A percentile compares a stretch with the other conserved stretches of the same genome.
Evolutionary conservation across 2,113 vertebrate species (phyloP).

Genomic region (Apeltes quadracus): DNA sequence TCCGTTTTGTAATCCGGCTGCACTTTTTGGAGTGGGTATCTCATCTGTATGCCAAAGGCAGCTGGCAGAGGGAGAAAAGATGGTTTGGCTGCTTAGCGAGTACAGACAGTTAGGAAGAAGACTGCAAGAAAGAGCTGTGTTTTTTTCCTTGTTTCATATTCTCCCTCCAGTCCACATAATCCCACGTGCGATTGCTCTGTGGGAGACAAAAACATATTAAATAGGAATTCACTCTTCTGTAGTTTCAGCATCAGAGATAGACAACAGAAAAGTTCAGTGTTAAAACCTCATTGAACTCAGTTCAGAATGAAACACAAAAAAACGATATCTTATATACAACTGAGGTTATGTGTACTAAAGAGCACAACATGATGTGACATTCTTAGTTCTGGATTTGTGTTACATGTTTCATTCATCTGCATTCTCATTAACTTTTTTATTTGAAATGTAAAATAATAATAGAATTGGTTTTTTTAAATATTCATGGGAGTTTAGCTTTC

Average conservation of each 20-base stretch:
- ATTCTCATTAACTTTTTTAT: not conserved
- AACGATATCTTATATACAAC: too few relatives aligned
- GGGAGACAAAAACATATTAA: not conserved
- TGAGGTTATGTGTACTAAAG: not conserved
- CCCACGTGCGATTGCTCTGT: not conserved
- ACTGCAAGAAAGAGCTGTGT: slow-evolving; percentile 1
- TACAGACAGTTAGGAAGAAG: slow-evolving; percentile 1
- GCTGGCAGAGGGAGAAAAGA: slow-evolving; percentile 12
- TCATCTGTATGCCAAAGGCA: slow-evolving; percentile 42
- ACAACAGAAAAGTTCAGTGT: not conserved
- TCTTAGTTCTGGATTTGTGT: not conserved
- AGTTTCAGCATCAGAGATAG: not conserved
- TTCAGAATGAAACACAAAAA: not conserved
- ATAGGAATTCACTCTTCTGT: not conserved
- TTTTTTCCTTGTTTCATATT: slow-evolving; percentile 4
- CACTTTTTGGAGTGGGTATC: slow-evolving; percentile 2
- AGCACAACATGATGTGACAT: not conserved
- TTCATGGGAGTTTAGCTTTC: not conserved
- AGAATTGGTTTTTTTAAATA: not conserved
- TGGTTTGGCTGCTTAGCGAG: not conserved
- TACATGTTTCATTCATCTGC: not conserved
- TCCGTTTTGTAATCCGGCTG: not conserved
- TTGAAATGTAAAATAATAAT: too few relatives aligned
- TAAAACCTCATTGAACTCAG: not conserved
- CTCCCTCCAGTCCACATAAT: not conserved